phyloP scores from a whole-genome alignment of 2,888 invertebrate species.

The Eubasilissa splendida region DNA sequence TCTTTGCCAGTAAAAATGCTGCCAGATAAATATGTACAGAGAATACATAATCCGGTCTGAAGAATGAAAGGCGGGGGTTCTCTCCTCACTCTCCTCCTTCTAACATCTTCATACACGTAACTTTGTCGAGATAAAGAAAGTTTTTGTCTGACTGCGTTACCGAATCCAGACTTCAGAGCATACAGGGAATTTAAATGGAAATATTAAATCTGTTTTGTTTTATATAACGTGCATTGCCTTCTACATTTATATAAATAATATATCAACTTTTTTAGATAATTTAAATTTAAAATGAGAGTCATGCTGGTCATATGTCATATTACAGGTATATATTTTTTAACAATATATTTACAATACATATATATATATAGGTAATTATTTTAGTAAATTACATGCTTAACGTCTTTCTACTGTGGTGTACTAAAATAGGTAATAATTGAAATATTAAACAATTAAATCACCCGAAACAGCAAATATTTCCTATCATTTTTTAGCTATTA shows the following conservation, averaged over 20 bases:
- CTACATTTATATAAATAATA: background rate
- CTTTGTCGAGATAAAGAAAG: slow-evolving; percentile 51
- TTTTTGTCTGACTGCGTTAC: slow-evolving; percentile 48
- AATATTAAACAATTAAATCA: no score
- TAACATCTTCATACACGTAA: slow-evolving; percentile 46
- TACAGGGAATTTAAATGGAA: slow-evolving; percentile 37
- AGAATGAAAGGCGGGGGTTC: background rate
- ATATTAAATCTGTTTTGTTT: slow-evolving; percentile 16
- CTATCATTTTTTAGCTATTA: no score
- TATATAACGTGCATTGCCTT: slow-evolving; percentile 13
- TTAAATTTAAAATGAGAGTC: no score
- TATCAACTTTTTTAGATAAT: no score
- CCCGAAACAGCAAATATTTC: no score
- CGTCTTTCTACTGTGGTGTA: no score
- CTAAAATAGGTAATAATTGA: no score
- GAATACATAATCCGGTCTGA: slow-evolving; percentile 46
- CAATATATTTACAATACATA: no score
- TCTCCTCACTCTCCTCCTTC: background rate
- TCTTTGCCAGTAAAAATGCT: slow-evolving; percentile 39
- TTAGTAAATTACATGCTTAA: no score
- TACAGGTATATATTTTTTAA: no score
- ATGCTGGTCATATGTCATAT: no score
- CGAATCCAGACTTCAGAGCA: slow-evolving; percentile 37
- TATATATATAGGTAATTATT: no score
- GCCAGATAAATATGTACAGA: slow-evolving; percentile 43